Percentiles rank a stretch among this genome's conserved stretches.
Conservation (phyloP, 2,797 vertebrate species). For the Arctocebus calabarensis region DNA sequence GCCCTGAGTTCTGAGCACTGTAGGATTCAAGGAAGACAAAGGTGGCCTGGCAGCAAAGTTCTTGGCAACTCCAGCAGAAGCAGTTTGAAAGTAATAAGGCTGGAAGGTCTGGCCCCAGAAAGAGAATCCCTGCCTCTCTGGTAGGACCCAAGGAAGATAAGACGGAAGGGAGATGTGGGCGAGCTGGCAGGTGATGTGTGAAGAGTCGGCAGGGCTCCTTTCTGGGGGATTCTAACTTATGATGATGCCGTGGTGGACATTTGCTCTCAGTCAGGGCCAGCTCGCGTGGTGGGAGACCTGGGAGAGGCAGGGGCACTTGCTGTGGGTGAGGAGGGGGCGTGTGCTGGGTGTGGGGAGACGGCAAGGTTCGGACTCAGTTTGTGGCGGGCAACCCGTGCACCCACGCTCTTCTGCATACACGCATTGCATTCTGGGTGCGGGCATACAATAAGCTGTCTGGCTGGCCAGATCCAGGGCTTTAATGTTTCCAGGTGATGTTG, state of each 20-base stretch:
- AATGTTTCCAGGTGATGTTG: neutral
- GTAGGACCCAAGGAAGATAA: too few relatives aligned
- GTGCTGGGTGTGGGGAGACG: fast-evolving
- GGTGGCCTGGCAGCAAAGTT: neutral
- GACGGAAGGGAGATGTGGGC: neutral
- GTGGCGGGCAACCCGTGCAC: fast-evolving
- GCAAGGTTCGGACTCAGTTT: neutral
- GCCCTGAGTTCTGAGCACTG: neutral
- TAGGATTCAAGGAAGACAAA: neutral
- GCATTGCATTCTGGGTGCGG: too few relatives aligned
- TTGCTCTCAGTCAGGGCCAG: neutral
- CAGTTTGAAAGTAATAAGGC: neutral
- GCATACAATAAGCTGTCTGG: neutral
- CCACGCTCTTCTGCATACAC: neutral
- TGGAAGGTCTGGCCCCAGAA: neutral
- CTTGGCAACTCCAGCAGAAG: neutral
- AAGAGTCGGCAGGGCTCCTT: neutral
- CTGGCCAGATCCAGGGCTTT: neutral
- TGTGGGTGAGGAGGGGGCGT: neutral
- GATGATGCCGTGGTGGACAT: neutral
- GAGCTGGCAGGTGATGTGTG: neutral
- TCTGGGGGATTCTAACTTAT: neutral
- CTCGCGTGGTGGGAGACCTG: fast-evolving
- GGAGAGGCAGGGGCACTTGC: neutral
- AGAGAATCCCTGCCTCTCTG: neutral